A percentile compares a stretch with the other conserved stretches of the same genome.
Conservation (phyloP, 2,888 invertebrate genomes). For the Rhyacophila evoluta region DNA sequence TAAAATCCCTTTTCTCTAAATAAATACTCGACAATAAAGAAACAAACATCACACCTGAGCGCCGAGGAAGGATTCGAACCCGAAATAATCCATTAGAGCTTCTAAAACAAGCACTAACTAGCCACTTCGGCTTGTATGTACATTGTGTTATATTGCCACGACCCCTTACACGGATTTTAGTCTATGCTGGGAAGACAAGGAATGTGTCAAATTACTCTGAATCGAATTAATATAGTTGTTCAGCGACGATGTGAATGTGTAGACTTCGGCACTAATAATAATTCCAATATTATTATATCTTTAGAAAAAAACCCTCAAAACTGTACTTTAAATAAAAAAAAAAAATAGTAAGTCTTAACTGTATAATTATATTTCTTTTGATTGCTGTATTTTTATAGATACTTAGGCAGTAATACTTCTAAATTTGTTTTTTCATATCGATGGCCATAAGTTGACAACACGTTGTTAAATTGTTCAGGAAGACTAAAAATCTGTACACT, state of each 20-base stretch:
- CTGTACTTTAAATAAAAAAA: too few relatives aligned
- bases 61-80: constrained; percentile 1
- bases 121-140: constrained; percentile 11
- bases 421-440: too few relatives aligned
- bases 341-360: too few relatives aligned
- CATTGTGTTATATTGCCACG: constrained; percentile 3
- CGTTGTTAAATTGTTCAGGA: too few relatives aligned
- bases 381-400: too few relatives aligned
- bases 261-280: background rate
- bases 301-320: background rate
- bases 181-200: background rate
- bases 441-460: too few relatives aligned
- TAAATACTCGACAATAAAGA: background rate
- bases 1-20: background rate
- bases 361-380: too few relatives aligned
- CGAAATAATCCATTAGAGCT: constrained; percentile 19
- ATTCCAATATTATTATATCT: background rate
- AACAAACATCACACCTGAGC: constrained; percentile 1
- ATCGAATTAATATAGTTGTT: constrained; percentile 27
- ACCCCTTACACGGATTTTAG: background rate
- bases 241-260: constrained; percentile 4
- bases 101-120: constrained; percentile 19
- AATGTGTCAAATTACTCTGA: constrained; percentile 20
- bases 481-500: too few relatives aligned
- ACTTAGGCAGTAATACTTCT: too few relatives aligned